Conservation (phyloP, 2,113 vertebrate species). For the Castor canadensis region DNA sequence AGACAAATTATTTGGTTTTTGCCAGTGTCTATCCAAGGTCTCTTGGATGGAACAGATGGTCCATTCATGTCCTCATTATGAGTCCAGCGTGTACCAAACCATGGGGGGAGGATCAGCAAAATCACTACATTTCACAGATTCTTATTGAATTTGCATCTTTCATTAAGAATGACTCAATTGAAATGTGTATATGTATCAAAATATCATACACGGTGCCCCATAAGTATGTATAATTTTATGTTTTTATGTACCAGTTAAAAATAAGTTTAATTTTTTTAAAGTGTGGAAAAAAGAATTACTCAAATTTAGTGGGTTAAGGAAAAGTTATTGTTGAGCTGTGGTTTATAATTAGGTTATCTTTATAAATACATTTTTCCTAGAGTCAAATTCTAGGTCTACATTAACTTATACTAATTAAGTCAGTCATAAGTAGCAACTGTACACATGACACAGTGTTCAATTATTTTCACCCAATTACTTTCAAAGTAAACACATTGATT, state of each 20-base stretch:
- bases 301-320: not conserved
- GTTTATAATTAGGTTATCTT: conserved; percentile 42
- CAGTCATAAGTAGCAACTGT: not conserved
- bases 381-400: conserved; percentile 24
- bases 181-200: not conserved
- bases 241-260: not conserved
- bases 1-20: not conserved
- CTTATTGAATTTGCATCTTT: conserved; percentile 20
- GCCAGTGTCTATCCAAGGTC: not conserved
- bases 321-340: conserved; percentile 38
- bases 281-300: not conserved
- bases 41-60: not conserved
- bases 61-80: not conserved
- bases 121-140: not conserved
- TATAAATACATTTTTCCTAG: conserved; percentile 42
- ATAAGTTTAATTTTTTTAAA: not conserved
- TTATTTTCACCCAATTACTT: conserved; percentile 24
- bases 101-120: not conserved
- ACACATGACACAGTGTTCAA: not conserved
- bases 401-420: conserved; percentile 48
- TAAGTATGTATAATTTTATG: not conserved
- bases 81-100: not conserved
- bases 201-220: not conserved
- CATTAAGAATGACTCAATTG: not conserved
- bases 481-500: not conserved